phyloP scores from a whole-genome alignment of 2,888 invertebrate species.

The Tetropium fuscum region DNA sequence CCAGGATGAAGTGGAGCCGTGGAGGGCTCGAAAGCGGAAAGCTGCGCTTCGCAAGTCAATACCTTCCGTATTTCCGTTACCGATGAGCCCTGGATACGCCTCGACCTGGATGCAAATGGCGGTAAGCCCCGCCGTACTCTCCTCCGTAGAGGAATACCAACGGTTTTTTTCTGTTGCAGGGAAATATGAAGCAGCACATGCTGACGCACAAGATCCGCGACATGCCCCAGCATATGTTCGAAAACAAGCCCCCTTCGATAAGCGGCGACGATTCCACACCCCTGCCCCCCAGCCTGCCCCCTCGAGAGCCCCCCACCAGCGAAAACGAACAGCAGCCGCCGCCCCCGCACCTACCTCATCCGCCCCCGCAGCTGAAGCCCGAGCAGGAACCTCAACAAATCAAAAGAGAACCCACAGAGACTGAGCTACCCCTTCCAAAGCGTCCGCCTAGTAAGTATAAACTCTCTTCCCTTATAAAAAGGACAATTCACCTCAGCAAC shows the following conservation, averaged over 20 bases:
- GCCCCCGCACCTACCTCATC: conserved; percentile 47
- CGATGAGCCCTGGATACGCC: conserved; percentile 78
- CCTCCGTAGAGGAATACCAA: conserved; percentile 28
- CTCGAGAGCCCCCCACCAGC: conserved; percentile 41
- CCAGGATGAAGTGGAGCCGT: conserved; percentile 65
- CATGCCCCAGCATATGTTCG: conserved; percentile 69
- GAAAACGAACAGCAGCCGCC: conserved; percentile 42
- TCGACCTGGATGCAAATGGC: conserved; percentile 74
- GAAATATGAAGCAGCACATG: conserved; percentile 99
- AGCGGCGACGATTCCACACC: conserved; percentile 60
- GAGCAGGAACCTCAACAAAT: conserved; percentile 61
- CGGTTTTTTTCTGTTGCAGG: conserved; percentile 76
- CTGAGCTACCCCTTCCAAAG: conserved; percentile 82
- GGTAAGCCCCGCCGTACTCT: conserved; percentile 67
- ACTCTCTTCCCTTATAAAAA: no score
- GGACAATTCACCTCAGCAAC: no score
- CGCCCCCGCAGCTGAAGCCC: conserved; percentile 54
- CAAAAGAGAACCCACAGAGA: conserved; percentile 78
- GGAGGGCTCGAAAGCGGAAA: conserved; percentile 61
- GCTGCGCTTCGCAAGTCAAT: conserved; percentile 59
- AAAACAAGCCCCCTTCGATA: conserved; percentile 57
- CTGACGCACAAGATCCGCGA: conserved; percentile 96
- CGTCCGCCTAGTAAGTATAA: conserved; percentile 81
- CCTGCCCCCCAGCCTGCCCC: conserved; percentile 63
- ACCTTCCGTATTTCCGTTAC: conserved; percentile 69